Evolutionary conservation across 1,140 invertebrate genomes (phyloP), one percentile per base, ranked within the genome.

Genomic region (Acromyrmex echinatior): DNA sequence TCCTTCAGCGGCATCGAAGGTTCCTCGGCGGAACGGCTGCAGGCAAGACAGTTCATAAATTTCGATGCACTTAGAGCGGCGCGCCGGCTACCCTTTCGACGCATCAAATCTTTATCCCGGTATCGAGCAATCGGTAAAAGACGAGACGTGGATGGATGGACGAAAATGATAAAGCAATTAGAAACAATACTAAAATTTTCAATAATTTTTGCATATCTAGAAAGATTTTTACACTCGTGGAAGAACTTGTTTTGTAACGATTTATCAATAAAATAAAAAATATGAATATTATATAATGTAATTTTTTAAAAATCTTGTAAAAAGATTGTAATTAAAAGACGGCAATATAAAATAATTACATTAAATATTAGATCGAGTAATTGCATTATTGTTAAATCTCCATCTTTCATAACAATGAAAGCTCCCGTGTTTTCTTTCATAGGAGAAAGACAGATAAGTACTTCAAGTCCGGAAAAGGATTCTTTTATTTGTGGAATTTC

Each of bases 51-150:
- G 90, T 91, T 91, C 91, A 91, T 91, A 91, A 91, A 91, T 91
- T 91, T 91, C 91, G 88, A 91, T 91, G 91, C 91, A 91, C 90
- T 91, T 91, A 91, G 88, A 88, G 62, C 60, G 56, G 58, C 58
- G 71, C 39, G 58, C 74, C 71, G 80, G 18, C 74, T 62, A 80
- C 56, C 66, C 78, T 66, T 66, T 89, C n/a, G 66, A 49, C 56
- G 70, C 70, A 53, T 65, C 56, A 56, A 71, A 74, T 73, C 82
- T 68, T 45, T 86, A 77, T 35, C 39, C 58, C 21, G 21, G 21
- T 77, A 60, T 12, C 58, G 60, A 7, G 68, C 70, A 35, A 84
- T 84, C 56, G 80, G 70, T 63, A 63, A 76, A 62, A 76, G 80
- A 84, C 80, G 80, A 84, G 80, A 58, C 39, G 28, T 62, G 70